Conservation (phyloP, 2,888 invertebrate genomes). For the Cacoxenus indagator region DNA sequence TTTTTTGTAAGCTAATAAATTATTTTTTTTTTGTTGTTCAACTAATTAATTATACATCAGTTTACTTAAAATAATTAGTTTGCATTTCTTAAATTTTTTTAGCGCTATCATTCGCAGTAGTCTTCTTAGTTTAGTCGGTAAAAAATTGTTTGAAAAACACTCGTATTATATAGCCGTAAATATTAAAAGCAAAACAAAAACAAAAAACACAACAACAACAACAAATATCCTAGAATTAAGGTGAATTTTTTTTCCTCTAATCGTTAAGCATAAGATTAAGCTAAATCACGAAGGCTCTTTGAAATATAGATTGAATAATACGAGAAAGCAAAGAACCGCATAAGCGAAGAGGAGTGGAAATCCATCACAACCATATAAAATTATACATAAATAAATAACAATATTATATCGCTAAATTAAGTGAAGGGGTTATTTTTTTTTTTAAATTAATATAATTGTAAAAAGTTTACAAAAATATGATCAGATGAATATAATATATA, state of each 20-base stretch:
- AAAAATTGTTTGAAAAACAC: conserved; percentile 54
- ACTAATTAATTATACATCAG: conserved; percentile 24
- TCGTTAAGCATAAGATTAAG: conserved; percentile 8
- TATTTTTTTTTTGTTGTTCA: conserved; percentile 14
- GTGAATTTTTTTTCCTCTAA: conserved; percentile 24
- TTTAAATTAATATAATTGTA: conserved; percentile 59
- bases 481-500: conserved; percentile 62
- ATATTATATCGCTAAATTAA: conserved; percentile 24
- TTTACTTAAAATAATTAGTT: conserved; percentile 46
- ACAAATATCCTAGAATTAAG: conserved; percentile 43
- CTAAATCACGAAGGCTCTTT: neutral
- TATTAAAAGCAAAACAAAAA: conserved; percentile 17
- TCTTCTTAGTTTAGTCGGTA: conserved; percentile 14
- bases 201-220: conserved; percentile 33
- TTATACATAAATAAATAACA: neutral
- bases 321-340: neutral
- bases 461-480: conserved; percentile 62
- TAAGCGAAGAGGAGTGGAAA: conserved; percentile 4
- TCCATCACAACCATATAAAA: neutral
- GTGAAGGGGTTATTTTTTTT: conserved; percentile 53
- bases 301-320: conserved; percentile 23
- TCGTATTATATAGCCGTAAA: conserved; percentile 36
- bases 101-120: too few relatives aligned
- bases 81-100: conserved; percentile 46
- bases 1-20: neutral